phyloP scores from a whole-genome alignment of 37 sponge, comb jelly and placozoan genomes.

The Lycopodina hypogea region DNA sequence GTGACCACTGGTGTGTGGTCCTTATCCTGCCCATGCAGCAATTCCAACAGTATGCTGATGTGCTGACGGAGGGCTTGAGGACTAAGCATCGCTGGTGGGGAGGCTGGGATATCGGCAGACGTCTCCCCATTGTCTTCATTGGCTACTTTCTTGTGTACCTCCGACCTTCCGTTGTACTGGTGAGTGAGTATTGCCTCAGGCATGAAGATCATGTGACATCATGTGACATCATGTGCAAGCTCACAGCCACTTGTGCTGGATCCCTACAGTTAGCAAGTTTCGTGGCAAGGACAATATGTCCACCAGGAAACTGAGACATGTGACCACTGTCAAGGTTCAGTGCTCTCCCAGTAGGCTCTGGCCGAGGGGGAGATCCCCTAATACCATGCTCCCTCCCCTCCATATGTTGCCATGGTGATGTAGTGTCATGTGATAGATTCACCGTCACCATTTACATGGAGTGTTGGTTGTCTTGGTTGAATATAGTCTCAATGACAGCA shows the following conservation, averaged over 20 bases:
- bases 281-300: not conserved
- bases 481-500: too few relatives aligned
- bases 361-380: too few relatives aligned
- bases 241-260: not conserved
- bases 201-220: not conserved
- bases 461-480: too few relatives aligned
- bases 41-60: constrained; percentile 73
- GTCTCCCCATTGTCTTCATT: constrained; percentile 63
- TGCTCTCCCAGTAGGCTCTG: too few relatives aligned
- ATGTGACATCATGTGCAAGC: not conserved
- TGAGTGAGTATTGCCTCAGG: constrained; percentile 14
- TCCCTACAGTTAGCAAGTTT: not conserved
- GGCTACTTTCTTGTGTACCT: constrained; percentile 37
- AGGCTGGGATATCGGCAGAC: constrained; percentile 74
- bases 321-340: too few relatives aligned
- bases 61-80: constrained; percentile 60
- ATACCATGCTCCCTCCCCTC: not conserved
- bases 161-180: constrained; percentile 69
- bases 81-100: constrained; percentile 68
- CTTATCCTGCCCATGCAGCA: too few relatives aligned
- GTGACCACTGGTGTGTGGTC: too few relatives aligned
- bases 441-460: too few relatives aligned
- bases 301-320: too few relatives aligned
- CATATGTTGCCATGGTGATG: too few relatives aligned
- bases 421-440: too few relatives aligned